Evolutionary conservation across 2,888 invertebrate genomes (phyloP).

Genomic region (Andrena trimmerana): DNA sequence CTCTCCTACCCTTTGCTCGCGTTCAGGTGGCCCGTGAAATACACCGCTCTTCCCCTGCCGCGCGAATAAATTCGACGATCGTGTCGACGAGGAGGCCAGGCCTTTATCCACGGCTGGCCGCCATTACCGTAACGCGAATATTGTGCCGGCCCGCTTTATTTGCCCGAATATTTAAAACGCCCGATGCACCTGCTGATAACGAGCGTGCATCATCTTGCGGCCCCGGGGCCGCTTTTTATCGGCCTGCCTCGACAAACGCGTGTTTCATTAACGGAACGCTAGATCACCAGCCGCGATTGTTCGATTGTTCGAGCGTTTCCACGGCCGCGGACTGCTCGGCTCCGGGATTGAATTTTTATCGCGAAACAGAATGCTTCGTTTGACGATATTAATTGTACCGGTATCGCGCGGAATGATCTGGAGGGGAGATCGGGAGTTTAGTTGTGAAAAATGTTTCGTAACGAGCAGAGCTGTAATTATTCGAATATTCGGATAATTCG

Average conservation of each 20-base stretch:
- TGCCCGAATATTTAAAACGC: conserved; percentile 47
- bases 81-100: conserved; percentile 30
- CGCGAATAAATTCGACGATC: conserved; percentile 45
- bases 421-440: neutral
- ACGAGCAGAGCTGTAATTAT: neutral
- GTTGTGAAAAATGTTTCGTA: neutral
- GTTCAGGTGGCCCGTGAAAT: conserved; percentile 24
- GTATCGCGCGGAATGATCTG: neutral
- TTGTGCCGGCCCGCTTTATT: conserved; percentile 27
- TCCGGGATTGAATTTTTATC: neutral
- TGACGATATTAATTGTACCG: neutral
- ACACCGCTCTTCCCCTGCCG: neutral
- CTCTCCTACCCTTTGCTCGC: neutral
- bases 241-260: neutral
- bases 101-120: conserved; percentile 30
- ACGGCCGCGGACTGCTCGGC: neutral
- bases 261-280: conserved; percentile 34
- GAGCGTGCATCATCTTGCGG: conserved; percentile 50
- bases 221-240: conserved; percentile 18
- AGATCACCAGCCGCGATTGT: neutral
- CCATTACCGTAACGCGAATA: conserved; percentile 36
- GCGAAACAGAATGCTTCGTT: neutral
- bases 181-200: conserved; percentile 49
- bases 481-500: no score
- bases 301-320: neutral